These are phyloP conservation scores for Calidris pugnax DNA, from an alignment of 2,113 vertebrate species.

Conservation along the genomic window DNA sequence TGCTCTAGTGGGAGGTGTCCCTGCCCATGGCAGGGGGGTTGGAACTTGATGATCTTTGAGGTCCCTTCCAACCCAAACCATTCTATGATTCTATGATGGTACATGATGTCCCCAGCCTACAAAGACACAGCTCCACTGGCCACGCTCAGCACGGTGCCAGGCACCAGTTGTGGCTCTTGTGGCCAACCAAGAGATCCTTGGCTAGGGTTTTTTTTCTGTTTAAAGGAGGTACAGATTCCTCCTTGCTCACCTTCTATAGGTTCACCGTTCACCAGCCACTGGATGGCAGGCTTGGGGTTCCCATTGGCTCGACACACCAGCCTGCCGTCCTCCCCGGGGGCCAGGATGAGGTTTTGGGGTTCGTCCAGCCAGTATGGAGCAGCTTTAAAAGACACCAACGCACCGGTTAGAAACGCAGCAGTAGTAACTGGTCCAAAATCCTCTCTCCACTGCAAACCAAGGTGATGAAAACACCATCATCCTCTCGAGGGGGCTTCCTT, in stretches of 20 bases:
- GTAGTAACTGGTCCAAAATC: neutral
- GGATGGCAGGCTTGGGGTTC: conserved; percentile 91
- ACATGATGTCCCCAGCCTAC: accelerated
- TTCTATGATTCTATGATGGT: too few species aligned
- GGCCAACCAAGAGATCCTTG: neutral
- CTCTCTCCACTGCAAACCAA: accelerated
- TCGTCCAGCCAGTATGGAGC: conserved; percentile 96
- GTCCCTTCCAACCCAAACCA: too few species aligned
- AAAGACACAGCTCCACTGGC: neutral
- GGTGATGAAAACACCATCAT: accelerated
- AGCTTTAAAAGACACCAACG: conserved; percentile 73
- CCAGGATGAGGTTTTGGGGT: conserved; percentile 90
- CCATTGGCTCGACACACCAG: conserved; percentile 92
- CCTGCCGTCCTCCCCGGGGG: conserved; percentile 88
- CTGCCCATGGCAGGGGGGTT: too few species aligned
- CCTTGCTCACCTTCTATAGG: conserved; percentile 83
- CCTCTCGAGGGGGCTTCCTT: accelerated
- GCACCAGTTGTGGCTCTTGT: neutral
- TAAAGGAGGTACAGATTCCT: neutral
- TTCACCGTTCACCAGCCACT: conserved; percentile 91
- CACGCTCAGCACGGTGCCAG: neutral
- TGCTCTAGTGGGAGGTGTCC: too few species aligned
- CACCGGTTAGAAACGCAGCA: neutral
- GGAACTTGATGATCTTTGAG: too few species aligned
- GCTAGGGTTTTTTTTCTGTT: neutral